These are phyloP conservation scores for Illadopsis cleaveri DNA, from an alignment of 2,113 vertebrate species.

Conservation along the genomic window DNA sequence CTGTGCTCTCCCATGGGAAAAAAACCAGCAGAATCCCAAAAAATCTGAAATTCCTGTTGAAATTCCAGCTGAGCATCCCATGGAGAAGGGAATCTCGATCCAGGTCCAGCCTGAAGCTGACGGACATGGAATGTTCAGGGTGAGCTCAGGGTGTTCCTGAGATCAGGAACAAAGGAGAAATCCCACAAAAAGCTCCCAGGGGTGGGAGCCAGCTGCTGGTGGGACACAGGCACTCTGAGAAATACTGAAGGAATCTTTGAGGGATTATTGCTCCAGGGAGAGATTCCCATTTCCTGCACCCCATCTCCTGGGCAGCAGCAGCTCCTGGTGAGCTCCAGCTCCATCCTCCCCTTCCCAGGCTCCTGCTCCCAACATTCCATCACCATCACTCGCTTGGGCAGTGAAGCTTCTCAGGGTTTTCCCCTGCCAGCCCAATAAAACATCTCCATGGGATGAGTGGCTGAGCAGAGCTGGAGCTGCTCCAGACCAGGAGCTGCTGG, in stretches of 20 bases:
- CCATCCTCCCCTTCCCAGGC: background rate
- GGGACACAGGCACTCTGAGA: background rate
- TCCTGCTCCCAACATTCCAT: background rate
- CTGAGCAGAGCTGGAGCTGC: background rate
- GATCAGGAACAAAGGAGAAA: background rate
- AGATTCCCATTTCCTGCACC: background rate
- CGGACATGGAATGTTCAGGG: accelerated
- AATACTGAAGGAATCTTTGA: background rate
- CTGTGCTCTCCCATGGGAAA: background rate
- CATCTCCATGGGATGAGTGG: accelerated
- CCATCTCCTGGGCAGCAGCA: background rate
- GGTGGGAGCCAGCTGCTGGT: accelerated
- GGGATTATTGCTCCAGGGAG: background rate
- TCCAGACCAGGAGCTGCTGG: background rate
- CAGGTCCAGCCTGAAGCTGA: too few species aligned
- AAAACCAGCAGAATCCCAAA: background rate
- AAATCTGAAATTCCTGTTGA: background rate
- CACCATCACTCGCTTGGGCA: background rate
- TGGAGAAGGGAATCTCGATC: background rate
- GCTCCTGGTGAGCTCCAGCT: background rate
- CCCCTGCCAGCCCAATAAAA: background rate
- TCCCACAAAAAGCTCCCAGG: background rate
- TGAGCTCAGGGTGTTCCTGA: background rate
- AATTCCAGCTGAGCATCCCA: background rate
- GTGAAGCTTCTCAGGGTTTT: background rate